These are phyloP conservation scores for Drosophila borealis DNA, from an alignment of 2,888 invertebrate genomes.

Conservation along the genomic window DNA sequence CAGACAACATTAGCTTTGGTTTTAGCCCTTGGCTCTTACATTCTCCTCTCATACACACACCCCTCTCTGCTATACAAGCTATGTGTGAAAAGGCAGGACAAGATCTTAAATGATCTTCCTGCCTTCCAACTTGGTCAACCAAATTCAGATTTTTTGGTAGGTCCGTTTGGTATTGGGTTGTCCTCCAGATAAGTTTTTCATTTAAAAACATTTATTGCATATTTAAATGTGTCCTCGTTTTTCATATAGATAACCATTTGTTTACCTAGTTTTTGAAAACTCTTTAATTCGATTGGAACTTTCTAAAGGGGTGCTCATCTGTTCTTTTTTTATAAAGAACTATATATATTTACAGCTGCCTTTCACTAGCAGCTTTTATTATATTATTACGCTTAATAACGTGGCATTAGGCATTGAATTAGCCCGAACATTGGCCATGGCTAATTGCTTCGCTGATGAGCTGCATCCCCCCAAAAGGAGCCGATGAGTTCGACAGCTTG, in stretches of 20 bases:
- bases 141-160: too few relatives aligned
- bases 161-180: too few relatives aligned
- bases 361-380: slow-evolving; percentile 37
- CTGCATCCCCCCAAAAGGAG: slow-evolving; percentile 2
- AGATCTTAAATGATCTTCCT: background rate
- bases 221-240: too few relatives aligned
- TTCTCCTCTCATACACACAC: background rate
- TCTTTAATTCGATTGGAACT: background rate
- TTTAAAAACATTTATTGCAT: too few relatives aligned
- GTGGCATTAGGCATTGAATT: slow-evolving; percentile 23
- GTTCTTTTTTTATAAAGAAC: background rate
- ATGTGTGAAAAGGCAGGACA: slow-evolving; percentile 36
- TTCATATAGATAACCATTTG: background rate
- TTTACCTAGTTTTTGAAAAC: background rate
- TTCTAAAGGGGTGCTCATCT: background rate
- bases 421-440: slow-evolving; percentile 33
- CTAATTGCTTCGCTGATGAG: slow-evolving; percentile 38
- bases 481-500: slow-evolving; percentile 32
- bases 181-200: too few relatives aligned
- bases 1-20: slow-evolving; percentile 48
- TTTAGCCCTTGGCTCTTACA: slow-evolving; percentile 9
- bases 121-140: too few relatives aligned
- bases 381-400: slow-evolving; percentile 28
- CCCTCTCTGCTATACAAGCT: background rate
- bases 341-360: slow-evolving; percentile 9